Evolutionary conservation across 2,113 vertebrate species (phyloP).

Genomic region (Caranx melampygus): DNA sequence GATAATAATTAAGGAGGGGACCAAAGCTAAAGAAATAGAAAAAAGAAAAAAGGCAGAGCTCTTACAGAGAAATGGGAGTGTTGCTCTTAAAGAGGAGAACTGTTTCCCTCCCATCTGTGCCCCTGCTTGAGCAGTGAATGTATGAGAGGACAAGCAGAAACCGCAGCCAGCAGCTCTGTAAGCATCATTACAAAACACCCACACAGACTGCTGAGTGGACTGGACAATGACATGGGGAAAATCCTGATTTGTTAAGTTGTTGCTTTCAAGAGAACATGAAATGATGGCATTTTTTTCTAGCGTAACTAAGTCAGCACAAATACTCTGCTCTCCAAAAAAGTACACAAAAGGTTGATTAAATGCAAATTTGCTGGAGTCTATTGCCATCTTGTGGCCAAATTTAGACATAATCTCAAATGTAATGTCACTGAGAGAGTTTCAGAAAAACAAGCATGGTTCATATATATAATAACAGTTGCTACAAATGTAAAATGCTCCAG

Average conservation of each 20-base stretch:
- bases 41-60: not conserved
- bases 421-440: not conserved
- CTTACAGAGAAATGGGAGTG: not conserved
- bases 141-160: conserved; percentile 15
- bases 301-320: conserved; percentile 10
- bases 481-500: not conserved
- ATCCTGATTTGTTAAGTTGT: not conserved
- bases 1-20: not conserved
- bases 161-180: conserved; percentile 22
- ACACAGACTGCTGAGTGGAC: conserved; percentile 12
- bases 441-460: not conserved
- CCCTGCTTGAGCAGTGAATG: conserved; percentile 12
- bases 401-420: not conserved
- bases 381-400: conserved; percentile 68
- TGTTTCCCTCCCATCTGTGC: not conserved
- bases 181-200: conserved; percentile 18
- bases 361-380: conserved; percentile 8
- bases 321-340: not conserved
- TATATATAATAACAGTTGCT: not conserved
- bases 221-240: conserved; percentile 22
- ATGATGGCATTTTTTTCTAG: not conserved
- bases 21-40: not conserved
- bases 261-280: not conserved
- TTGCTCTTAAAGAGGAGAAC: not conserved
- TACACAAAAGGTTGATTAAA: not conserved